Conservation (phyloP, 2,113 vertebrate species). For the Noturus placidus region DNA sequence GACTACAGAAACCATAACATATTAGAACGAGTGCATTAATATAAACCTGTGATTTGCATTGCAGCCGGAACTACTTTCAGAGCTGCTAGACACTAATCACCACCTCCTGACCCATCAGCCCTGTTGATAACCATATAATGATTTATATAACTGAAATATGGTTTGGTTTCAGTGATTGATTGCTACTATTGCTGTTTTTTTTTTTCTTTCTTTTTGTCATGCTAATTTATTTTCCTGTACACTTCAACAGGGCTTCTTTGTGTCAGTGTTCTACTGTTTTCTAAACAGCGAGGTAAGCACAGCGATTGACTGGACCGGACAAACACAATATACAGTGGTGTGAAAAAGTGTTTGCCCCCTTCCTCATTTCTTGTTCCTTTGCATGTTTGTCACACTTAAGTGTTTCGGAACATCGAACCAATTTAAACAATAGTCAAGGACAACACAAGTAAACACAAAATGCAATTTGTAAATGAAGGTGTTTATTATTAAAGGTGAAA, state of each 20-base stretch:
- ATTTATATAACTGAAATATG: neutral
- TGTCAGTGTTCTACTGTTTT: conserved; percentile 57
- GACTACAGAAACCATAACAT: neutral
- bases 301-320: too few relatives aligned
- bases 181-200: neutral
- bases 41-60: neutral
- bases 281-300: conserved; percentile 54
- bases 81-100: neutral
- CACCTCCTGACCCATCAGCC: neutral
- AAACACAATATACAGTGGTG: neutral
- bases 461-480: too few relatives aligned
- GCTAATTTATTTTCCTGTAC: neutral
- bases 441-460: too few relatives aligned
- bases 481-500: too few relatives aligned
- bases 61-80: neutral
- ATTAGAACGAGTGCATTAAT: neutral
- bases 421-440: too few relatives aligned
- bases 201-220: neutral
- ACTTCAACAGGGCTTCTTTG: conserved; percentile 50
- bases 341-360: too few relatives aligned
- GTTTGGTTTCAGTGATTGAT: neutral
- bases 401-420: too few relatives aligned
- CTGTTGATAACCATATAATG: neutral
- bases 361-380: too few relatives aligned
- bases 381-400: too few relatives aligned